phyloP scores from a whole-genome alignment of 2,797 vertebrate genomes.

The Sebastes nivosus region DNA sequence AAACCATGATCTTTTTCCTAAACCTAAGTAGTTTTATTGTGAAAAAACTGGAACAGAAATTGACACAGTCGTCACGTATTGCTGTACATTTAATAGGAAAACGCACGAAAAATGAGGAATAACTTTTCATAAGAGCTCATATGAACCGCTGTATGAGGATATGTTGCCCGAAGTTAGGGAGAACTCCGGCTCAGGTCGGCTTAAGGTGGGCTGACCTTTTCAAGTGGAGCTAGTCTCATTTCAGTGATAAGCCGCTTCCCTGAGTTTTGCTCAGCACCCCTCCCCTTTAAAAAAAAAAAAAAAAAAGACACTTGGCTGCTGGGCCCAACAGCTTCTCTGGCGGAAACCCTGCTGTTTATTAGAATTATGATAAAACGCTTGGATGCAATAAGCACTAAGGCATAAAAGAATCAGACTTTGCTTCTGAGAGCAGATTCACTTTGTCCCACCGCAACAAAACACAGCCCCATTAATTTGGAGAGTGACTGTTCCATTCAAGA shows the following conservation, averaged over 20 bases:
- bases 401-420: constrained; percentile 26
- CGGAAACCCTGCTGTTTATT: constrained; percentile 30
- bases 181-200: background rate
- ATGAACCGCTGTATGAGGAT: too few species aligned
- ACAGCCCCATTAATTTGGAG: constrained; percentile 54
- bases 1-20: too few species aligned
- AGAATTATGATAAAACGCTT: constrained; percentile 42
- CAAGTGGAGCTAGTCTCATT: background rate
- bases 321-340: background rate
- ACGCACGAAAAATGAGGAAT: too few species aligned
- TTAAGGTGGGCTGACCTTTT: background rate
- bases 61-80: too few species aligned
- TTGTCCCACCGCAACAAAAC: constrained; percentile 23
- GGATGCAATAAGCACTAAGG: constrained; percentile 39
- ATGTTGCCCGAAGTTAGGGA: background rate
- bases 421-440: constrained; percentile 33
- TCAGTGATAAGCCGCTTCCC: background rate
- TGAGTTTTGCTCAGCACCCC: background rate
- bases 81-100: too few species aligned
- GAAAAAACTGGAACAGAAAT: too few species aligned
- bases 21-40: too few species aligned
- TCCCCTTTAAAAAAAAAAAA: too few species aligned
- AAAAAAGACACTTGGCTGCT: background rate
- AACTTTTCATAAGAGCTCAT: too few species aligned
- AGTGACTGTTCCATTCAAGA: constrained; percentile 52